A percentile compares a stretch with the other conserved stretches of the same genome.
Evolutionary conservation across 2,888 invertebrate genomes (phyloP).

Genomic region (Gisinianus flammeolus): DNA sequence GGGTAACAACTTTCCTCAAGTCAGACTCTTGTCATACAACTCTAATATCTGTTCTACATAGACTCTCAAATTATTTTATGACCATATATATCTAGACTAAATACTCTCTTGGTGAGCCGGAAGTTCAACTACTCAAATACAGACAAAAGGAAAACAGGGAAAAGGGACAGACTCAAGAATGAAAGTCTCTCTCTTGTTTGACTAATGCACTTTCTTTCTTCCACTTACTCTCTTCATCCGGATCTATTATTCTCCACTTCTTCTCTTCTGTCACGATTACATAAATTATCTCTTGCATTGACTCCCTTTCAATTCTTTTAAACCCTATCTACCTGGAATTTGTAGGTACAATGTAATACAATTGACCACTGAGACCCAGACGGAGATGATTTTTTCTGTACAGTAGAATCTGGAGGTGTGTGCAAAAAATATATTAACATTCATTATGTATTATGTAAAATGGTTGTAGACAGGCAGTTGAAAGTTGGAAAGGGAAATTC

Average conservation of each 20-base stretch:
- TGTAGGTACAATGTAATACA: no score
- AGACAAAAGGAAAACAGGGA: neutral
- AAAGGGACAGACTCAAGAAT: neutral
- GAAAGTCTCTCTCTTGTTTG: neutral
- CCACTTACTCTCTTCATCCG: neutral
- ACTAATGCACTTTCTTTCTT: neutral
- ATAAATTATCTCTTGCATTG: no score
- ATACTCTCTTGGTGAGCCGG: slow-evolving; percentile 11
- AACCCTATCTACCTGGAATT: no score
- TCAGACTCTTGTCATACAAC: no score
- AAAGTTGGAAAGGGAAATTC: no score
- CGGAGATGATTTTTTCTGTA: no score
- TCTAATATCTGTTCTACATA: neutral
- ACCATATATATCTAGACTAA: neutral
- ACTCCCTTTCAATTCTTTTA: neutral
- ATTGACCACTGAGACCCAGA: no score
- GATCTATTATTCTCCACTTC: neutral
- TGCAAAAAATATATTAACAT: no score
- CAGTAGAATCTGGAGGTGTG: no score
- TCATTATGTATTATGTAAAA: no score
- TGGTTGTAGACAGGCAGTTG: no score
- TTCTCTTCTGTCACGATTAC: neutral
- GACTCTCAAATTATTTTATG: neutral
- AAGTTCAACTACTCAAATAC: slow-evolving; percentile 8
- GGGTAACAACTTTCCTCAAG: no score